A percentile compares a stretch with the other conserved stretches of the same genome.
Conservation (phyloP, 2,888 invertebrate species). For the Pristionchus arcanus region DNA sequence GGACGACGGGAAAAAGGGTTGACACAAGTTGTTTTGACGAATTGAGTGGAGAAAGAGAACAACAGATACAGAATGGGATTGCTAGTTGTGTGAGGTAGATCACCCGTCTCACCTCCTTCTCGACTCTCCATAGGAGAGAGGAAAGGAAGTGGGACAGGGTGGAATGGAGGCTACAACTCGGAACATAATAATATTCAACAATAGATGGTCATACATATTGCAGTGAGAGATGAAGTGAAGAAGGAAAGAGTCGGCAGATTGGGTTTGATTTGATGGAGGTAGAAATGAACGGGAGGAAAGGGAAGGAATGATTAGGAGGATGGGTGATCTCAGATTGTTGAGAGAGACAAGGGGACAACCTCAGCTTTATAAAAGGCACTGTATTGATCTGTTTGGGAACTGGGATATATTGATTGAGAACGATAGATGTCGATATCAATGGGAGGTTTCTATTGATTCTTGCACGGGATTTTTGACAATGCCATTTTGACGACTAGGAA, state of each 20-base stretch:
- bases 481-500: slow-evolving; percentile 19
- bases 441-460: slow-evolving; percentile 11
- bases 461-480: slow-evolving; percentile 42
- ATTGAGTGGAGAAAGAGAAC: slow-evolving; percentile 18
- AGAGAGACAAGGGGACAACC: neutral
- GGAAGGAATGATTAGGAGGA: slow-evolving; percentile 27
- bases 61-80: slow-evolving; percentile 19
- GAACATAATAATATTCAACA: slow-evolving; percentile 32
- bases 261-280: slow-evolving; percentile 38
- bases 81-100: slow-evolving; percentile 29
- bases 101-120: neutral
- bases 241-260: slow-evolving; percentile 37
- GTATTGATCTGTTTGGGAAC: neutral
- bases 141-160: neutral
- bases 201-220: slow-evolving; percentile 31
- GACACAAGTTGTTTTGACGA: slow-evolving; percentile 45
- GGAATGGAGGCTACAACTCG: neutral
- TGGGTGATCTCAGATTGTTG: neutral
- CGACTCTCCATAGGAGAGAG: slow-evolving; percentile 8
- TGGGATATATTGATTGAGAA: neutral
- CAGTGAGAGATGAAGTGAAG: slow-evolving; percentile 7
- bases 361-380: neutral
- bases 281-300: neutral
- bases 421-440: neutral
- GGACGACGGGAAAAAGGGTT: neutral